phyloP scores from a whole-genome alignment of 2,888 invertebrate genomes.

The Harpagoxenus sublaevis region DNA sequence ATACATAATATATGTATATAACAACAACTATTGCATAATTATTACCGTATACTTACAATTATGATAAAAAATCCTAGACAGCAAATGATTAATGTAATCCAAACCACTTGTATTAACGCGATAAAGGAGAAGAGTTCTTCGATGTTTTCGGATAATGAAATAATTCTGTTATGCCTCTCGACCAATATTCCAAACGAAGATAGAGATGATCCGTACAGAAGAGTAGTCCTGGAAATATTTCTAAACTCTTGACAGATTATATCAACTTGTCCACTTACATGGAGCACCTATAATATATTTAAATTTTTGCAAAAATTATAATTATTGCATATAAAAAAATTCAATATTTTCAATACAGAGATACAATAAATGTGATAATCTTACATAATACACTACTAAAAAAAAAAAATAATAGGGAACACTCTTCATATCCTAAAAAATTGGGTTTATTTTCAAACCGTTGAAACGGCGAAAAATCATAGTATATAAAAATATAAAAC shows the following conservation, averaged over 20 bases:
- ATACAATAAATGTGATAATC: too few species aligned
- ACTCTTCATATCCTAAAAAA: too few species aligned
- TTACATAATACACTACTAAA: too few species aligned
- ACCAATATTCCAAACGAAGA: conserved; percentile 24
- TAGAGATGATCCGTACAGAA: not conserved
- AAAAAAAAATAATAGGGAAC: too few species aligned
- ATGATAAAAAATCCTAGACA: conserved; percentile 61
- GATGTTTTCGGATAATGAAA: not conserved
- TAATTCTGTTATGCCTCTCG: conserved; percentile 36
- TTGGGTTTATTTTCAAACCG: too few species aligned
- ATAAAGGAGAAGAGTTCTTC: conserved; percentile 23
- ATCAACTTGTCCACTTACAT: conserved; percentile 46
- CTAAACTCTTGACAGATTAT: conserved; percentile 24
- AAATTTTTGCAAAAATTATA: not conserved
- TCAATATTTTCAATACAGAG: too few species aligned
- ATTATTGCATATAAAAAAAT: too few species aligned
- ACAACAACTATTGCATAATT: not conserved
- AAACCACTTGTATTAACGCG: conserved; percentile 62
- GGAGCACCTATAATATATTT: conserved; percentile 43
- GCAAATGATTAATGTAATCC: conserved; percentile 59
- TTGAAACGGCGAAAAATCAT: too few species aligned
- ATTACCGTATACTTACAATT: conserved; percentile 55
- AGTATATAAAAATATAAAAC: too few species aligned
- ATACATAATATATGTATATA: not conserved
- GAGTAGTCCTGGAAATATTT: not conserved